Evolutionary conservation across 2,888 invertebrate genomes (phyloP).

Genomic region (Mesorhabditis spiculigera): DNA sequence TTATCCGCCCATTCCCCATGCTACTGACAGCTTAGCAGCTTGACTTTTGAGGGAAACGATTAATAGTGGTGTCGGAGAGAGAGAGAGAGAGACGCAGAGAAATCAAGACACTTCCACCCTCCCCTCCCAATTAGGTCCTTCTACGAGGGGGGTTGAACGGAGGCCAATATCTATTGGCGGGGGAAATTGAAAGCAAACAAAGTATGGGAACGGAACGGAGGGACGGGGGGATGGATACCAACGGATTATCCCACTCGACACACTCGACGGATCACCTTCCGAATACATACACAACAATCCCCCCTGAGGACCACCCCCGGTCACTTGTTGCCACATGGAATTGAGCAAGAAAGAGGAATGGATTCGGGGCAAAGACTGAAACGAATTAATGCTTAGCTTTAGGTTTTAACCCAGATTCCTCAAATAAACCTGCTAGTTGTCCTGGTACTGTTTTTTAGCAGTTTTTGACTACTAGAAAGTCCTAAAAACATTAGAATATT

Average conservation of each 20-base stretch:
- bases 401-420: too few relatives aligned
- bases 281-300: conserved; percentile 20
- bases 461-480: too few relatives aligned
- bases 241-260: neutral
- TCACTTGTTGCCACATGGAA: neutral
- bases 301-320: conserved; percentile 5
- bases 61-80: neutral
- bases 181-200: conserved; percentile 5
- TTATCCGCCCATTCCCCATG: neutral
- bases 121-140: too few relatives aligned
- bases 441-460: too few relatives aligned
- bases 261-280: neutral
- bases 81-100: neutral
- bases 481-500: too few relatives aligned
- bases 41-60: neutral
- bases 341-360: neutral
- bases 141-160: neutral
- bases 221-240: neutral
- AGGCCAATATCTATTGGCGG: neutral
- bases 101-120: too few relatives aligned
- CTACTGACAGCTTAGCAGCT: neutral
- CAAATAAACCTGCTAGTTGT: too few relatives aligned
- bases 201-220: neutral
- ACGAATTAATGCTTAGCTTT: too few relatives aligned
- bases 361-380: too few relatives aligned